phyloP scores from a whole-genome alignment of 2,113 vertebrate genomes.

The Myrmecobius fasciatus region DNA sequence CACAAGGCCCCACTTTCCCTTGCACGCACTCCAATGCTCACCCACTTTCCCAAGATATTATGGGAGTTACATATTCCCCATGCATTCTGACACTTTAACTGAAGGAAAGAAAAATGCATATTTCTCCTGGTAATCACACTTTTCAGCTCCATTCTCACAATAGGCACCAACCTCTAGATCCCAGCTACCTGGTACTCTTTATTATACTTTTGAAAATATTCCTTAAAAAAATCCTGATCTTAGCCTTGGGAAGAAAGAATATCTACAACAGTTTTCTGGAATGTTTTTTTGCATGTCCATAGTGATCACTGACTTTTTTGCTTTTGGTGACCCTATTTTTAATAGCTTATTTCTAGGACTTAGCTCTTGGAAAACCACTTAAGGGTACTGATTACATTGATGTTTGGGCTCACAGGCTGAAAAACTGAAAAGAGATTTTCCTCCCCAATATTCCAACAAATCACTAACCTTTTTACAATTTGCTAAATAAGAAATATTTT shows the following conservation, averaged over 20 bases:
- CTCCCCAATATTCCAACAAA: neutral
- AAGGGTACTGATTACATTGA: neutral
- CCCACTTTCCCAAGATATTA: constrained; percentile 79
- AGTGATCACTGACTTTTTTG: constrained; percentile 81
- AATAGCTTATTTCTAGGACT: constrained; percentile 82
- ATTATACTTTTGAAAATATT: constrained; percentile 85
- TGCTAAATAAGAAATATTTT: neutral
- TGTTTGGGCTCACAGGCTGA: neutral
- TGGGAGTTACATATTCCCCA: neutral
- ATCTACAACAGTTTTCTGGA: constrained; percentile 84
- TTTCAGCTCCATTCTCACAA: constrained; percentile 52
- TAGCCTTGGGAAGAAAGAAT: constrained; percentile 79
- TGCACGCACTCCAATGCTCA: too few relatives aligned
- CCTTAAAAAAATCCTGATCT: constrained; percentile 84
- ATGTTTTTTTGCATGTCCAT: constrained; percentile 88
- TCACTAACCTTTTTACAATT: constrained; percentile 10
- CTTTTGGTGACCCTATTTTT: constrained; percentile 78
- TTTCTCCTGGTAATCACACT: constrained; percentile 72
- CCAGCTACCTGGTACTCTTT: constrained; percentile 81
- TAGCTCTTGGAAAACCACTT: too few relatives aligned
- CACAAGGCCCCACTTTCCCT: neutral
- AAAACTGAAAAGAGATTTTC: neutral
- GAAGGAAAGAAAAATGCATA: constrained; percentile 73
- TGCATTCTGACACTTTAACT: constrained; percentile 32
- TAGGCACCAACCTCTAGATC: constrained; percentile 58